Conservation (phyloP, 2,888 invertebrate species). For the Shargacucullia verbasci region DNA sequence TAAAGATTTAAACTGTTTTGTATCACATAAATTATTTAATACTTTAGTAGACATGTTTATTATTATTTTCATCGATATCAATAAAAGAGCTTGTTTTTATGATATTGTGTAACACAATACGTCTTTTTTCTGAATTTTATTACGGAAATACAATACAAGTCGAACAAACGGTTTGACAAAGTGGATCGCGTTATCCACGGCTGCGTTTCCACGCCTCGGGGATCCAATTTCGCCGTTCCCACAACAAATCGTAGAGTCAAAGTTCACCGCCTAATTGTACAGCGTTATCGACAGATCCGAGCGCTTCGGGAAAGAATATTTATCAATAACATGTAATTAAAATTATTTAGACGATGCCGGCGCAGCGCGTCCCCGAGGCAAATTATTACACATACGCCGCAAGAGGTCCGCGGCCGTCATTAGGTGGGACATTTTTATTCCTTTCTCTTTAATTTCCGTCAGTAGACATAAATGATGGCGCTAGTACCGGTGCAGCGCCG, state of each 20-base stretch:
- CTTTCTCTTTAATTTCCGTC: constrained; percentile 87
- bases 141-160: constrained; percentile 27
- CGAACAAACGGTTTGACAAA: constrained; percentile 37
- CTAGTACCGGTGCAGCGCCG: constrained; percentile 79
- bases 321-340: constrained; percentile 89
- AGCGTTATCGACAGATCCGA: constrained; percentile 83
- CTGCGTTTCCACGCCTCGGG: constrained; percentile 65
- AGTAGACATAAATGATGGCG: constrained; percentile 85
- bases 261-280: constrained; percentile 86
- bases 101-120: constrained; percentile 45
- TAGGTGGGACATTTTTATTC: constrained; percentile 87
- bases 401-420: constrained; percentile 83
- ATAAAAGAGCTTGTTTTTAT: constrained; percentile 50
- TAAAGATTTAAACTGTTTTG: constrained; percentile 59
- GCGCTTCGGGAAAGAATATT: constrained; percentile 84
- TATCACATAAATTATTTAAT: constrained; percentile 57
- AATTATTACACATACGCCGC: constrained; percentile 86
- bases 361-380: constrained; percentile 77
- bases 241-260: constrained; percentile 85
- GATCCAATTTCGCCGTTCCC: constrained; percentile 82
- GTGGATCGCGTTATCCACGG: constrained; percentile 29
- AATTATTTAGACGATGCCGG: constrained; percentile 82
- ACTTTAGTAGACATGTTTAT: constrained; percentile 56
- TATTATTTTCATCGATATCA: constrained; percentile 59
- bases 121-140: constrained; percentile 40